Conservation (phyloP, 2,797 vertebrate species). For the Circus cinereus region DNA sequence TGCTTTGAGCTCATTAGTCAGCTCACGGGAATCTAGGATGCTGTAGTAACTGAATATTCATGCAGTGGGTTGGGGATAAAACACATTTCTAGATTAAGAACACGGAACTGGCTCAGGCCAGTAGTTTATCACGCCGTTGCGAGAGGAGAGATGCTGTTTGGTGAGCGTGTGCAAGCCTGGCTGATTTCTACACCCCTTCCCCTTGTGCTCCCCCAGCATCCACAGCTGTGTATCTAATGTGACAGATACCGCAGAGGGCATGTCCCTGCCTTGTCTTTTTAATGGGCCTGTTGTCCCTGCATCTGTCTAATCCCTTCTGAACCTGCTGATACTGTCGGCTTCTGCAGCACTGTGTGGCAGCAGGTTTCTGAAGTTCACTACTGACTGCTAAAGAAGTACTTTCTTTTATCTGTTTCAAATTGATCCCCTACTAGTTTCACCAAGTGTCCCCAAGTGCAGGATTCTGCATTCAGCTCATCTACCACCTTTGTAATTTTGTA, state of each 20-base stretch:
- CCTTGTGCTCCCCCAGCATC: not conserved
- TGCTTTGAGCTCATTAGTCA: not conserved
- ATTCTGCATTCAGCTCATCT: not conserved
- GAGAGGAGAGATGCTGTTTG: not conserved
- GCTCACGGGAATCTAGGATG: not conserved
- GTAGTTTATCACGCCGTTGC: not conserved
- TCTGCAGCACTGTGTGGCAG: not conserved
- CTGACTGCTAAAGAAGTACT: not conserved
- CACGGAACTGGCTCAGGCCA: not conserved
- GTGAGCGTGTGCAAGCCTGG: not conserved
- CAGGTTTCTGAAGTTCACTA: not conserved
- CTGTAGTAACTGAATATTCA: not conserved
- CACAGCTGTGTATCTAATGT: not conserved
- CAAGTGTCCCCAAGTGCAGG: not conserved
- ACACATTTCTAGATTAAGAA: not conserved
- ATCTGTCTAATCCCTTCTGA: conserved; percentile 5
- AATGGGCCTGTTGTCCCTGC: not conserved
- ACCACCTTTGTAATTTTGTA: not conserved
- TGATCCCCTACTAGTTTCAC: conserved; percentile 1
- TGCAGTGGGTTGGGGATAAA: not conserved
- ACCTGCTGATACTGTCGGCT: not conserved
- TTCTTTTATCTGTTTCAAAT: not conserved
- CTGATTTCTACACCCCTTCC: not conserved
- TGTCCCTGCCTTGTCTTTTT: not conserved
- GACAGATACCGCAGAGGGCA: not conserved